phyloP scores from a whole-genome alignment of 2,888 invertebrate genomes.

The Synergus itoensis region DNA sequence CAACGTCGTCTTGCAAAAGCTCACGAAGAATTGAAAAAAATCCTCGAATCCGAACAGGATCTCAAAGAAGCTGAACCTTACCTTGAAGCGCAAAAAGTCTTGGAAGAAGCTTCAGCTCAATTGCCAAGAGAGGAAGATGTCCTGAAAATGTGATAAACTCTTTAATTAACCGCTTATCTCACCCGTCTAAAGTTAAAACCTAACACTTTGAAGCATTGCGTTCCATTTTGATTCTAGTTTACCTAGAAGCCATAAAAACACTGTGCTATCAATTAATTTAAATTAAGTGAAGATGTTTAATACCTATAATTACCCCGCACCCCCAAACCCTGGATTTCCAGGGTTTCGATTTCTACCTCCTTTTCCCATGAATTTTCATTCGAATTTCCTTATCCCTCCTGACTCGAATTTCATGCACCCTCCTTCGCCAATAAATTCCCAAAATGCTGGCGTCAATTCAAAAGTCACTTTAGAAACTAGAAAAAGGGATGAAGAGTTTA shows the following conservation, averaged over 20 bases:
- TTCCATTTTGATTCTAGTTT: background rate
- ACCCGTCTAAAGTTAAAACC: background rate
- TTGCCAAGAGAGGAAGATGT: constrained; percentile 67
- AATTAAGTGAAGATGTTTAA: constrained; percentile 4
- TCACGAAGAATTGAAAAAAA: constrained; percentile 86
- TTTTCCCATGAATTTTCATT: constrained; percentile 35
- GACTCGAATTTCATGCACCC: constrained; percentile 34
- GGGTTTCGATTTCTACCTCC: constrained; percentile 17
- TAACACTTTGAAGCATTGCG: background rate
- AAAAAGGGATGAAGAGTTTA: constrained; percentile 59
- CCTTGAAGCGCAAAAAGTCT: constrained; percentile 82
- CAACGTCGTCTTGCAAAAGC: constrained; percentile 88
- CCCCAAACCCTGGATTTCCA: background rate
- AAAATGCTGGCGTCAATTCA: constrained; percentile 40
- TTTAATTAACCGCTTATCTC: background rate
- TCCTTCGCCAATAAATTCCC: constrained; percentile 20
- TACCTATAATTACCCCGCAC: constrained; percentile 1
- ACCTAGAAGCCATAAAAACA: background rate
- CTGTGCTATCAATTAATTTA: background rate
- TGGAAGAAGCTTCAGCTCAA: constrained; percentile 80
- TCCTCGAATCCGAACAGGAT: constrained; percentile 87
- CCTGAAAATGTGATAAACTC: constrained; percentile 52
- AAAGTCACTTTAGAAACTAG: constrained; percentile 54
- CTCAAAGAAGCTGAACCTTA: constrained; percentile 88
- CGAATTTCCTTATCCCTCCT: constrained; percentile 35